Base-by-base conservation (phyloP, 2,888 invertebrate species). In the Stenurella melanura region DNA sequence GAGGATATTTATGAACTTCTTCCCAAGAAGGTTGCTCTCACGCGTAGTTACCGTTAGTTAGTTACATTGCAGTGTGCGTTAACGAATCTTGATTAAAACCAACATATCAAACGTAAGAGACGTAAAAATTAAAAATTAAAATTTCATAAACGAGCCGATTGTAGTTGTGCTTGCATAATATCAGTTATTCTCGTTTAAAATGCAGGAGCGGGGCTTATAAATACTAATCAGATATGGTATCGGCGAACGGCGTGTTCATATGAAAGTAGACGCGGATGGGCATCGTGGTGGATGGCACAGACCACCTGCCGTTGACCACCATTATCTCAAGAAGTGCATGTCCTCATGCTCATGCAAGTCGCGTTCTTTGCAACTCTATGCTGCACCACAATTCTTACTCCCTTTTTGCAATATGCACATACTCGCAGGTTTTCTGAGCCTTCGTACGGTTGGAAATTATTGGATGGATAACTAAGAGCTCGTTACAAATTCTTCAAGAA, bases 171-270 rank as follows among this genome's bases (percentile, higher is more conserved):
- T 83, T 79, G 80, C 80, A 81, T 82, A 81, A 80, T 81, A 75
- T 80, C 78, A 73, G 77, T 76, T 78, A 78, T 79, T 58, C 74
- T 67, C 77, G 78, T 80, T 81, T 82, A 76, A 81, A 82, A 83
- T 82, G 80, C 84, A 83, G 81, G 74, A 83, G 80, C 78, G 60
- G 75, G 74, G 74, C 82, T 84, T 83, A 84, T 84, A 82, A 83
- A 84, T 84, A 84, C 83, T 82, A 82, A 83, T 83, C 84, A 81
- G 83, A 79, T 78, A 80, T 79, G 78, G 79, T 80, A 80, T 79
- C 78, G 78, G 76, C 63, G 61, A 69, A 74, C 74, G 63, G 69
- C 73, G 75, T 66, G 71, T 74, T 79, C 76, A 73, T 74, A 79
- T 71, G 78, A 75, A 73, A 72, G 70, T 42, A 70, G 77, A 73